A percentile compares a stretch with the other conserved stretches of the same genome.
Conservation (phyloP, 2,113 vertebrate species). For the human (Homo sapiens) region GRCh38 chr6:45044501-45045000, state of each 20-base stretch:
- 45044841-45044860: conserved; percentile 40
- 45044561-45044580: background rate
- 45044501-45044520: background rate
- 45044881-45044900: background rate
- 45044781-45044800: background rate
- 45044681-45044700: background rate
- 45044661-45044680: conserved; percentile 1
- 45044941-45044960: conserved; percentile 13
- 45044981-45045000: background rate
- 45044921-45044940: conserved; percentile 21
- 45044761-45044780: background rate
- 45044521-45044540: background rate
- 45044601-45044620: background rate
- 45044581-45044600: background rate
- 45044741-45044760: background rate
- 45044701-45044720: background rate
- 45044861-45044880: conserved; percentile 6
- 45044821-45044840: background rate
- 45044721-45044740: background rate
- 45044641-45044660: background rate
- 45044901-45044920: conserved; percentile 34
- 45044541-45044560: background rate
- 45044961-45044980: background rate
- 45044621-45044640: background rate
- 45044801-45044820: background rate